Evolutionary conservation across 2,113 vertebrate species (phyloP).

Genomic region (Spilogale gracilis): DNA sequence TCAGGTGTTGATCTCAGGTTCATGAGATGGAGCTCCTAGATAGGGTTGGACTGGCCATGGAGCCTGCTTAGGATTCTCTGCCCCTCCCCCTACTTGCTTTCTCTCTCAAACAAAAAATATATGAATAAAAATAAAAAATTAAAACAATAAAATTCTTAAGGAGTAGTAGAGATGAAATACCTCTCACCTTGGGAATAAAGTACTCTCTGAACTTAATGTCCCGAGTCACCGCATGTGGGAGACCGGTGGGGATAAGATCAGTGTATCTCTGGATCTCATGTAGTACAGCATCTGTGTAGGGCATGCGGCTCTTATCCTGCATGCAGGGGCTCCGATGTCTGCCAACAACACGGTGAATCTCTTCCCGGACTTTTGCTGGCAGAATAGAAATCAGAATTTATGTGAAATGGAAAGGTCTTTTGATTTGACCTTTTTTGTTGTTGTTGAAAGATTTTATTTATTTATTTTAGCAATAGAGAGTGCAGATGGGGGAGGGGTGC

Average conservation of each 20-base stretch:
- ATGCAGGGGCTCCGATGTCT: constrained; percentile 86
- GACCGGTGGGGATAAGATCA: constrained; percentile 66
- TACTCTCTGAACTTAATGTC: constrained; percentile 84
- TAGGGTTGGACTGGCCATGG: not conserved
- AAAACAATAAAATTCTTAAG: too few relatives aligned
- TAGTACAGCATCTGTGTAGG: constrained; percentile 85
- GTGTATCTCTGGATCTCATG: constrained; percentile 87
- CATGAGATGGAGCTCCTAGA: not conserved
- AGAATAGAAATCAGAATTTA: constrained; percentile 34
- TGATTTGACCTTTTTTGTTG: not conserved
- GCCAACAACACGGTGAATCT: constrained; percentile 91
- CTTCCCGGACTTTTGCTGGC: constrained; percentile 90
- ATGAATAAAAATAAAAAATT: too few relatives aligned
- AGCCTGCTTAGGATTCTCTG: not conserved
- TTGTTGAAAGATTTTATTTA: not conserved
- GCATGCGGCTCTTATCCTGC: constrained; percentile 86
- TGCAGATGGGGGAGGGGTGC: not conserved
- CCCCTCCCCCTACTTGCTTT: too few relatives aligned
- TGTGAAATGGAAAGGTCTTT: not conserved
- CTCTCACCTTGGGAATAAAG: constrained; percentile 83
- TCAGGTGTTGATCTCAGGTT: too few relatives aligned
- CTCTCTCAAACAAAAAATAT: too few relatives aligned
- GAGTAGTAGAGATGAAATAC: not conserved
- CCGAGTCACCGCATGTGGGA: constrained; percentile 77
- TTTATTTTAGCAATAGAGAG: not conserved